These are phyloP conservation scores for Hafferia zeledoni DNA, from an alignment of 2,797 vertebrate species.

Conservation along the genomic window DNA sequence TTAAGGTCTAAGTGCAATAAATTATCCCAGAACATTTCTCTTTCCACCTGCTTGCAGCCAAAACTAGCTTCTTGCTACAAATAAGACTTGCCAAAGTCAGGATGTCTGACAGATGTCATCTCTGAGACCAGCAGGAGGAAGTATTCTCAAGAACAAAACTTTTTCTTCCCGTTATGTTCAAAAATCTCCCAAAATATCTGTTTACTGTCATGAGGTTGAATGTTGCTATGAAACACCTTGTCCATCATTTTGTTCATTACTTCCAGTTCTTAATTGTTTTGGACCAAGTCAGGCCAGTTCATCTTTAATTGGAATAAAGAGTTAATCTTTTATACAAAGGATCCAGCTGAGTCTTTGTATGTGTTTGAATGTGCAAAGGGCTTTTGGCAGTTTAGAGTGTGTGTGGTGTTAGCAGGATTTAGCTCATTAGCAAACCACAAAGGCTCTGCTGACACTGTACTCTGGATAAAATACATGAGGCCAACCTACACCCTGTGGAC, in stretches of 20 bases:
- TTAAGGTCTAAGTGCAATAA: neutral
- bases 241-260: conserved; percentile 19
- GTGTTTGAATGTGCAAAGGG: conserved; percentile 70
- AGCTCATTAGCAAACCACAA: conserved; percentile 78
- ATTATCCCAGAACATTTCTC: neutral
- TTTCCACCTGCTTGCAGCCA: neutral
- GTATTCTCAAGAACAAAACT: neutral
- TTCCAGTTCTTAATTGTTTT: conserved; percentile 47
- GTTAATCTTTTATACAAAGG: conserved; percentile 75
- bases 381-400: conserved; percentile 68
- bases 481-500: conserved; percentile 72
- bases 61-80: neutral
- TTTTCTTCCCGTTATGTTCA: neutral
- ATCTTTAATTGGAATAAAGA: conserved; percentile 75
- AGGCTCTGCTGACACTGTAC: conserved; percentile 72
- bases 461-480: conserved; percentile 73
- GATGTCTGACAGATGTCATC: neutral
- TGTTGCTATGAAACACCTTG: neutral
- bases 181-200: neutral
- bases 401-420: conserved; percentile 73
- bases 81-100: neutral
- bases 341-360: conserved; percentile 75
- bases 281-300: conserved; percentile 49
- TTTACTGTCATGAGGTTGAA: neutral
- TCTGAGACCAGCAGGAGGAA: neutral